Evolutionary conservation across 2,113 vertebrate genomes (phyloP), one percentile per base, ranked within the genome.

Genomic region (Myocastor coypus): DNA sequence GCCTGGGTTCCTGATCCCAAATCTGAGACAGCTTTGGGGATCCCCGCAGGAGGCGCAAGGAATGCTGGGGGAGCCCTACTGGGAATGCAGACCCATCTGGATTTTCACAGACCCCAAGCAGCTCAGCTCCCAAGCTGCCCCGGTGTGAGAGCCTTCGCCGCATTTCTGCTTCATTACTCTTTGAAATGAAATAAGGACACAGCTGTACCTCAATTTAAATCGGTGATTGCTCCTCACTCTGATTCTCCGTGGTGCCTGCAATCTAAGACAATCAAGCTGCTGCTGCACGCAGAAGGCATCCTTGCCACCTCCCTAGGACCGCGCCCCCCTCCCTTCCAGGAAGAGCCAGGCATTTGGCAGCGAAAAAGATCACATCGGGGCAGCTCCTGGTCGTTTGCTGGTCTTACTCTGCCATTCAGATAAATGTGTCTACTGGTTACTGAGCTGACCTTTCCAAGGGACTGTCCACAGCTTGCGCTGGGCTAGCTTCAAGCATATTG

Each of bases 161-260:
- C 52, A 87, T 96, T 97, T 97, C 97, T 94, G 92, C 97, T 94
- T 97, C 97, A 96, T 97, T 97, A 96, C 95, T 61, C 94, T 91
- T 89, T 66, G 81, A 96, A 97, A 97, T 95, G 92, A 97, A 97
- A 96, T 96, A 97, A 97, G 97, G 95, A 92, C 97, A 95, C 97
- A 97, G 94, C 97, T 98, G 95, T 89, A 97, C 89, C 93, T 96
- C 95, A 93, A 78, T 94, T 94, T 93, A 94, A 96, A 94, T 95
- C 96, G 94, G 87, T 85, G 84, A 93, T 88, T 90, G 96, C 94
- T 96, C 96, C 96, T 97, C 80, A 87, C 82, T 96, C 83, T 59
- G 93, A 97, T 96, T 97, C 95, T 96, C 96, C 96, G 30, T 93
- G 93, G 96, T 95, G 88, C 94, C 83, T 87, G 84, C 24, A 52